Percentiles rank a stretch among this genome's conserved stretches.
phyloP scores from a whole-genome alignment of 1,140 invertebrate genomes.

The Archivesica marissinica region DNA sequence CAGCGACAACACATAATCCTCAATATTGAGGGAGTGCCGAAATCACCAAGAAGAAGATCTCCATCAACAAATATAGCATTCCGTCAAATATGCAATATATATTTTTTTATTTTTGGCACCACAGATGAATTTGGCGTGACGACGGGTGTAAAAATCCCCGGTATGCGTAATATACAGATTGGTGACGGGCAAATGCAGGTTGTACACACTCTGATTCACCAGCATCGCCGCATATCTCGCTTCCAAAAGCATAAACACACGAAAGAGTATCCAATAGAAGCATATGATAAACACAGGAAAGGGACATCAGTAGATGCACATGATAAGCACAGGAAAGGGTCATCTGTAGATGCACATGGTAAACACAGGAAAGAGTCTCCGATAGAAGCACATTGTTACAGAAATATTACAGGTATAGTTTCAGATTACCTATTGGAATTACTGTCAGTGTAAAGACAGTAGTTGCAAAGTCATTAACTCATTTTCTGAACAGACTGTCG shows the following conservation, averaged over 20 bases:
- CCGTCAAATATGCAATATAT: neutral
- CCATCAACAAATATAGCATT: too few relatives aligned
- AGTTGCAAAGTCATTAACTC: too few relatives aligned
- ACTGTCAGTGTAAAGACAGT: neutral
- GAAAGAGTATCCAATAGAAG: neutral
- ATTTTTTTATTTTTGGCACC: neutral
- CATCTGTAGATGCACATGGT: neutral
- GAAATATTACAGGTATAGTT: neutral
- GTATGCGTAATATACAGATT: neutral
- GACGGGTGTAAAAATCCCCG: constrained; percentile 15
- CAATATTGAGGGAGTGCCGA: too few relatives aligned
- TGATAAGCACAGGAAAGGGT: neutral
- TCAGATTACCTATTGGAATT: neutral
- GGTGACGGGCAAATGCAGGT: constrained; percentile 3
- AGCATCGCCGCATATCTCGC: neutral
- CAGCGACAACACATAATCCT: too few relatives aligned
- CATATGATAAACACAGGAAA: neutral
- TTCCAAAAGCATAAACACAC: neutral
- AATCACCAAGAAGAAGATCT: too few relatives aligned
- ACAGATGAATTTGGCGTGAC: neutral
- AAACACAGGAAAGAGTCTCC: neutral
- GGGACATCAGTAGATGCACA: neutral
- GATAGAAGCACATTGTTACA: neutral
- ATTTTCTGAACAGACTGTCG: too few relatives aligned
- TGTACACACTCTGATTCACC: neutral